Percentiles rank a stretch among this genome's conserved stretches.
Evolutionary conservation across 1,140 invertebrate genomes (phyloP).

Genomic region (Reticulitermes speratus): DNA sequence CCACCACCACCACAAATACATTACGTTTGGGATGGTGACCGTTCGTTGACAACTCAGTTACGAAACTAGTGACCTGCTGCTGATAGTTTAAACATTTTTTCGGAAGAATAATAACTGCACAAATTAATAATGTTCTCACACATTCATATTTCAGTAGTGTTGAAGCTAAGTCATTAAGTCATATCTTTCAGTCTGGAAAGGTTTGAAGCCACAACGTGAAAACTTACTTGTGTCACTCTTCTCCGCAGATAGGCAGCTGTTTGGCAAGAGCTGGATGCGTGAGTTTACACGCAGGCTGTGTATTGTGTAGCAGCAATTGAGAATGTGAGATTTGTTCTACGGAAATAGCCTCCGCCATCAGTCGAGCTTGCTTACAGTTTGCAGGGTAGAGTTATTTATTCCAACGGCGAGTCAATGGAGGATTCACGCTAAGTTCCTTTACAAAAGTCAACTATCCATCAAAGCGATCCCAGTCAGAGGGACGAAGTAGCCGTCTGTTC

Average conservation of each 20-base stretch:
- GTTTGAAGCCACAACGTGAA: background rate
- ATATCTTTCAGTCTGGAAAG: no score
- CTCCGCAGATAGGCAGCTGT: background rate
- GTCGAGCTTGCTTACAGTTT: background rate
- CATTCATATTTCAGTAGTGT: no score
- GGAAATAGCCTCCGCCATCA: background rate
- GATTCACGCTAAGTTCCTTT: background rate
- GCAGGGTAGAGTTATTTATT: background rate
- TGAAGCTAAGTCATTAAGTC: no score
- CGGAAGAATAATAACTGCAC: no score
- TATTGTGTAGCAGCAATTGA: background rate
- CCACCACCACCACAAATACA: no score
- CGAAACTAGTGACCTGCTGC: no score
- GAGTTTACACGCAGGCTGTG: background rate
- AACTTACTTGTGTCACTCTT: background rate
- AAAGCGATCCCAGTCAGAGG: background rate
- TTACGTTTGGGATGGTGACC: no score
- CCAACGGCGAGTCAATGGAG: background rate
- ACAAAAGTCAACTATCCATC: background rate
- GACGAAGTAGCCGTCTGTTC: no score
- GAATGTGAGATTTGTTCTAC: background rate
- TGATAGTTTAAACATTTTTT: no score
- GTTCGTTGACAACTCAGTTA: no score
- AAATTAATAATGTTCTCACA: no score
- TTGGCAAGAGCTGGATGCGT: background rate